Percentiles rank a stretch among this genome's conserved stretches.
Evolutionary conservation across 2,888 invertebrate species (phyloP).

Genomic region (Gryllus longicercus): DNA sequence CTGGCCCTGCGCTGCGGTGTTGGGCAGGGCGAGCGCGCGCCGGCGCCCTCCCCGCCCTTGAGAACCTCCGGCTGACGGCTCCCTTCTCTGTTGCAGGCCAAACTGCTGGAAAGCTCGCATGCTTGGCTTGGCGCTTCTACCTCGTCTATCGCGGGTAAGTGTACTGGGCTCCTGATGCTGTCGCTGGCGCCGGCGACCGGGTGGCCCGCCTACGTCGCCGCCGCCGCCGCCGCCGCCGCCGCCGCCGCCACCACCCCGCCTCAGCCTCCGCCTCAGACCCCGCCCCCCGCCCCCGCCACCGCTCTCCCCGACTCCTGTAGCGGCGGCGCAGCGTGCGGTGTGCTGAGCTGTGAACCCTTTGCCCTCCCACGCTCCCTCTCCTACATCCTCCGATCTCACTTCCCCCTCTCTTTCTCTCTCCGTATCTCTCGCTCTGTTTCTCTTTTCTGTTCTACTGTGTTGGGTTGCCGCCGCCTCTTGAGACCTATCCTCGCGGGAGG

Average conservation of each 20-base stretch:
- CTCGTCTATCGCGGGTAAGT: constrained; percentile 88
- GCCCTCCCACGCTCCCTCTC: neutral
- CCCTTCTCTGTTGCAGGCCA: constrained; percentile 70
- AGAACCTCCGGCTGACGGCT: constrained; percentile 29
- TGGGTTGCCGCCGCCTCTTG: too few relatives aligned
- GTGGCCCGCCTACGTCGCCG: neutral
- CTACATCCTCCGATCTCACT: too few relatives aligned
- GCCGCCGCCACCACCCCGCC: neutral
- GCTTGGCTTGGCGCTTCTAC: constrained; percentile 89
- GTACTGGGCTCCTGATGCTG: constrained; percentile 5
- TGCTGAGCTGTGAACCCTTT: constrained; percentile 5
- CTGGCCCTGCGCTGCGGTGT: too few relatives aligned
- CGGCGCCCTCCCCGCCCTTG: constrained; percentile 12
- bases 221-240: neutral
- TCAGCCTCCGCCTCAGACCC: neutral
- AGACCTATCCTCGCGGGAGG: too few relatives aligned
- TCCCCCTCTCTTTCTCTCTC: neutral
- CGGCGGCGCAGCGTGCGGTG: neutral
- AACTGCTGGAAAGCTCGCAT: constrained; percentile 87
- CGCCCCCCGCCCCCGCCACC: neutral
- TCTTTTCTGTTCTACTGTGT: too few relatives aligned
- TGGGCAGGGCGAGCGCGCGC: neutral
- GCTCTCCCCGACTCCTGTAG: neutral
- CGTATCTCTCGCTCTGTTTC: neutral
- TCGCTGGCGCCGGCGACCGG: neutral